Evolutionary conservation across 1,140 invertebrate genomes (phyloP).

Genomic region (Heliconius hermathena): DNA sequence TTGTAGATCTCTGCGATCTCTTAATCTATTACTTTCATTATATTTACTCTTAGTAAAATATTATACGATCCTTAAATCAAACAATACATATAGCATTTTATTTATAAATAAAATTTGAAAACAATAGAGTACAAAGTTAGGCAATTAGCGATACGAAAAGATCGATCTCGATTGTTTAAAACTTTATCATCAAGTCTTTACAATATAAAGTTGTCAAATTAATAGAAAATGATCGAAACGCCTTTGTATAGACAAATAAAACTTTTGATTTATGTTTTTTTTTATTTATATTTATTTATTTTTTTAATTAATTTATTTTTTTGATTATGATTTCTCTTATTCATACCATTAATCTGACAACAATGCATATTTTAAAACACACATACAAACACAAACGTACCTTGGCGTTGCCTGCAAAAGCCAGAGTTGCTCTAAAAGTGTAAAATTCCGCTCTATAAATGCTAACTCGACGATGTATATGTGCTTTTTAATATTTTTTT

Average conservation of each 20-base stretch:
- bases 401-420: too few species aligned
- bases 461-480: too few species aligned
- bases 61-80: background rate
- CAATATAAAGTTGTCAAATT: background rate
- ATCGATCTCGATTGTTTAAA: constrained; percentile 1
- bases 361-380: background rate
- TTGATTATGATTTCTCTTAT: background rate
- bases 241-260: background rate
- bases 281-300: too few species aligned
- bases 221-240: constrained; percentile 5
- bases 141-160: background rate
- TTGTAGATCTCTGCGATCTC: background rate
- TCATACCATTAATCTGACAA: background rate
- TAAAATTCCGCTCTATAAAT: background rate
- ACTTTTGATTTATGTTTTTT: too few species aligned
- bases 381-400: too few species aligned
- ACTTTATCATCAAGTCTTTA: background rate
- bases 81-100: background rate
- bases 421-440: background rate
- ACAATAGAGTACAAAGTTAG: background rate
- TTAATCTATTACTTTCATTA: background rate
- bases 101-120: background rate
- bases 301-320: background rate
- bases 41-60: too few species aligned
- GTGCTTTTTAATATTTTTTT: too few species aligned